Evolutionary conservation across 92 coral and sea anemone genomes (phyloP).

Genomic region (Ricordea florida): DNA sequence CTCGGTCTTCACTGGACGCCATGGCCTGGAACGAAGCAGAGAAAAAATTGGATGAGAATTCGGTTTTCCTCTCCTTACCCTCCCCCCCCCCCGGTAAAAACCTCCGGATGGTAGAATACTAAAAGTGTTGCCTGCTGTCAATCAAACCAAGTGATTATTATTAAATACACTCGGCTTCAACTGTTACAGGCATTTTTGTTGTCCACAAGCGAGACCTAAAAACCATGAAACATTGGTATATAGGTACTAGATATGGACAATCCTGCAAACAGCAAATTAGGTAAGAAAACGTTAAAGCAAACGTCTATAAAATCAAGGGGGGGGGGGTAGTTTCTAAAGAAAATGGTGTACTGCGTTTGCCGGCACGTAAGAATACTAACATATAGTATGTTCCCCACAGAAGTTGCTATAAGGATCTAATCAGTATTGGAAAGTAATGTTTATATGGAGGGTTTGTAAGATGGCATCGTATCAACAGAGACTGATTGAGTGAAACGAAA

Average conservation of each 20-base stretch:
- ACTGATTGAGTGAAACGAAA: no score
- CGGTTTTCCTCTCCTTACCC: background rate
- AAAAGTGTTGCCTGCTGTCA: conserved; percentile 18
- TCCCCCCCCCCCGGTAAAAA: background rate
- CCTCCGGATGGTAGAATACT: background rate
- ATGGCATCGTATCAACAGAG: no score
- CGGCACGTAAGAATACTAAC: no score
- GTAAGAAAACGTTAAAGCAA: background rate
- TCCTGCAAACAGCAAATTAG: no score
- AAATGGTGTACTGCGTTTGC: background rate
- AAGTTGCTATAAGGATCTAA: no score
- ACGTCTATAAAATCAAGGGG: background rate
- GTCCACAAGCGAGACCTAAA: conserved; percentile 47
- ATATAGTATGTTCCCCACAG: no score
- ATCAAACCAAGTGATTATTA: background rate
- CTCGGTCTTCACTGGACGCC: conserved; percentile 97
- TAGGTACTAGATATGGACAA: conserved; percentile 33
- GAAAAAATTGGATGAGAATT: background rate
- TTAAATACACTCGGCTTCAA: background rate
- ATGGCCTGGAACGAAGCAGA: conserved; percentile 67
- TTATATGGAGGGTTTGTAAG: no score
- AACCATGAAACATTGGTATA: background rate
- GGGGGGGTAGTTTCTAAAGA: no score
- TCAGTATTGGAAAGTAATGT: no score
- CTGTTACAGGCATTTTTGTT: background rate